phyloP scores from a whole-genome alignment of 2,888 invertebrate genomes.

The Erebia aethiops region DNA sequence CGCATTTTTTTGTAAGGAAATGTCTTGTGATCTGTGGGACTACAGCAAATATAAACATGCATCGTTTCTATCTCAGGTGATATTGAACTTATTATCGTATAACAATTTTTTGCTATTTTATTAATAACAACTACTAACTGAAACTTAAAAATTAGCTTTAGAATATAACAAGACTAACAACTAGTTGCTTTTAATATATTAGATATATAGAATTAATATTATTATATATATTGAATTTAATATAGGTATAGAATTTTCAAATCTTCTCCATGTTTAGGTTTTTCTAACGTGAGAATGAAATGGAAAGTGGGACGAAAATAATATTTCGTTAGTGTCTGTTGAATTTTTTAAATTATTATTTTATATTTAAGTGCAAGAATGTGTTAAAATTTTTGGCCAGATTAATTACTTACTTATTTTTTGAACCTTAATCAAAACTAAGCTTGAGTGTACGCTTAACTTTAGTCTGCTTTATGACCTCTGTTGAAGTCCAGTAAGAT shows the following conservation, averaged over 20 bases:
- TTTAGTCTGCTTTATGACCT: neutral
- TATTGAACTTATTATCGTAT: neutral
- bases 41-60: slow-evolving; percentile 45
- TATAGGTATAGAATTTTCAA: slow-evolving; percentile 7
- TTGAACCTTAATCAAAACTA: neutral
- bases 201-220: too few relatives aligned
- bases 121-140: neutral
- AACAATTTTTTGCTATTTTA: slow-evolving; percentile 5
- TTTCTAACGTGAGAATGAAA: too few relatives aligned
- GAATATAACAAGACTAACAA: neutral
- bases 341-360: neutral
- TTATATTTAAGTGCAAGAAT: too few relatives aligned
- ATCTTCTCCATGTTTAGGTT: neutral
- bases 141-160: neutral
- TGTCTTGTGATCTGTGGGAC: slow-evolving; percentile 46
- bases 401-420: too few relatives aligned
- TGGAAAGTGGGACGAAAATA: too few relatives aligned
- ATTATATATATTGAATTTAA: too few relatives aligned
- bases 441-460: neutral
- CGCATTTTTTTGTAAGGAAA: slow-evolving; percentile 38
- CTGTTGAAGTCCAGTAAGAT: neutral
- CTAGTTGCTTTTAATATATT: neutral
- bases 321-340: too few relatives aligned
- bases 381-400: too few relatives aligned
- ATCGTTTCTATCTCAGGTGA: slow-evolving; percentile 45